These are phyloP conservation scores for Netelia melanura DNA, from an alignment of 2,888 invertebrate species.

Conservation along the genomic window DNA sequence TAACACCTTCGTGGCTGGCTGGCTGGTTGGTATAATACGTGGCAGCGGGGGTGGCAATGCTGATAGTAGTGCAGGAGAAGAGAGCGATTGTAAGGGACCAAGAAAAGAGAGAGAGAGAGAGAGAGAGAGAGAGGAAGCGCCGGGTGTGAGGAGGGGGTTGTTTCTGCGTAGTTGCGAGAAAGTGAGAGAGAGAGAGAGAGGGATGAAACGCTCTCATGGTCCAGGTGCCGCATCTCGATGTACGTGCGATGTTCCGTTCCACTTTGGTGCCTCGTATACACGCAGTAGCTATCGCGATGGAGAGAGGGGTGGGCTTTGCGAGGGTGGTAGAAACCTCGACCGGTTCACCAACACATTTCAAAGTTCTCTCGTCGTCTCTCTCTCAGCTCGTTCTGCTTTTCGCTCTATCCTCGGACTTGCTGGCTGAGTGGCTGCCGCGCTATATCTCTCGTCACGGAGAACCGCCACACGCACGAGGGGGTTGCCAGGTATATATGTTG, in stretches of 20 bases:
- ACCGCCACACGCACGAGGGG: conserved; percentile 73
- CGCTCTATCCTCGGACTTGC: conserved; percentile 79
- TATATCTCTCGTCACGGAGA: conserved; percentile 69
- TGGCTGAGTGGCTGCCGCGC: conserved; percentile 82
- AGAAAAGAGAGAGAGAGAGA: conserved; percentile 58
- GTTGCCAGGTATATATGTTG: conserved; percentile 36
- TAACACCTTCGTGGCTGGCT: conserved; percentile 68
- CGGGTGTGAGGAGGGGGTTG: conserved; percentile 5
- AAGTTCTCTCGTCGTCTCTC: conserved; percentile 10
- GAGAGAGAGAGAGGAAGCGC: not conserved
- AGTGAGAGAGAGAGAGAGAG: conserved; percentile 50
- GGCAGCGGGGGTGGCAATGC: conserved; percentile 45
- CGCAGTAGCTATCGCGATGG: conserved; percentile 33
- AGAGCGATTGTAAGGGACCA: conserved; percentile 41
- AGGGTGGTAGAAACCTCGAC: conserved; percentile 51
- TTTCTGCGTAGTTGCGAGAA: not conserved
- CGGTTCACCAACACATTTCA: conserved; percentile 50
- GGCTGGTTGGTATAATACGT: conserved; percentile 61
- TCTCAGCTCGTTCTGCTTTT: conserved; percentile 33
- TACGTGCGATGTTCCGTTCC: conserved; percentile 46
- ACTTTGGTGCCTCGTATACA: conserved; percentile 45
- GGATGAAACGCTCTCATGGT: conserved; percentile 62
- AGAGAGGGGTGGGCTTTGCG: conserved; percentile 50
- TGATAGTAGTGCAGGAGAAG: conserved; percentile 39
- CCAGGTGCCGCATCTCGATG: conserved; percentile 57